Conservation (phyloP, 2,797 vertebrate species). For the Pelodytes ibericus region DNA sequence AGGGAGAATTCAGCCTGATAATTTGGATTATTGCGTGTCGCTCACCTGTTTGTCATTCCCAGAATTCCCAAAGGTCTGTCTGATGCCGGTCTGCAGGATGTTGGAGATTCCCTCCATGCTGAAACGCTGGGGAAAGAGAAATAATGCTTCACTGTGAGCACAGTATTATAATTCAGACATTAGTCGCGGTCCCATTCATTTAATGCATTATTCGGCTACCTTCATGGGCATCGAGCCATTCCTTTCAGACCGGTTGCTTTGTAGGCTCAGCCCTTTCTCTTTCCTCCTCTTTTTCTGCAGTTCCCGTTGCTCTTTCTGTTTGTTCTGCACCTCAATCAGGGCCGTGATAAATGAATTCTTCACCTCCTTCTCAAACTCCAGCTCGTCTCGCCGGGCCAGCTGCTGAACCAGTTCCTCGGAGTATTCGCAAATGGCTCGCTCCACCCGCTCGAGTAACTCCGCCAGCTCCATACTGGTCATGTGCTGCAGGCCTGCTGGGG, state of each 20-base stretch:
- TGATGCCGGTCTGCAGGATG: slow-evolving; percentile 93
- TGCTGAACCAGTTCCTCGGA: slow-evolving; percentile 91
- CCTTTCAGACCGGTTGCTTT: slow-evolving; percentile 78
- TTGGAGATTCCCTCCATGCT: slow-evolving; percentile 99
- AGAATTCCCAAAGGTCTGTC: slow-evolving; percentile 92
- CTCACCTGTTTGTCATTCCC: slow-evolving; percentile 90
- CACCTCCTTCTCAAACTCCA: slow-evolving; percentile 94
- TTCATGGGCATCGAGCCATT: slow-evolving; percentile 85
- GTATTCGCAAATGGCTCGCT: slow-evolving; percentile 82
- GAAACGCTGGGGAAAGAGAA: slow-evolving; percentile 80
- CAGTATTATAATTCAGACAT: not conserved
- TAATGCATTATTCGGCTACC: slow-evolving; percentile 64
- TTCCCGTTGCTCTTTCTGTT: slow-evolving; percentile 90
- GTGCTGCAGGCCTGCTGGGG: slow-evolving; percentile 77
- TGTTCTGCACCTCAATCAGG: slow-evolving; percentile 92
- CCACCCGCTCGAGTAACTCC: slow-evolving; percentile 82
- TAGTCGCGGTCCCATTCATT: too few species aligned
- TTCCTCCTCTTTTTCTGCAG: slow-evolving; percentile 83
- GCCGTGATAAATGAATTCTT: slow-evolving; percentile 94
- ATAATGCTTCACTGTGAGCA: not conserved
- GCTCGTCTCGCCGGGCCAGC: slow-evolving; percentile 87
- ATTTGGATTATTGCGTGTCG: too few species aligned
- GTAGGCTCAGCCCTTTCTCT: slow-evolving; percentile 87
- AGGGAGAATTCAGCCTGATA: too few species aligned
- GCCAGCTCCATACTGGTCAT: slow-evolving; percentile 79